Conservation (phyloP, 2,113 vertebrate genomes). For the Strix uralensis region DNA sequence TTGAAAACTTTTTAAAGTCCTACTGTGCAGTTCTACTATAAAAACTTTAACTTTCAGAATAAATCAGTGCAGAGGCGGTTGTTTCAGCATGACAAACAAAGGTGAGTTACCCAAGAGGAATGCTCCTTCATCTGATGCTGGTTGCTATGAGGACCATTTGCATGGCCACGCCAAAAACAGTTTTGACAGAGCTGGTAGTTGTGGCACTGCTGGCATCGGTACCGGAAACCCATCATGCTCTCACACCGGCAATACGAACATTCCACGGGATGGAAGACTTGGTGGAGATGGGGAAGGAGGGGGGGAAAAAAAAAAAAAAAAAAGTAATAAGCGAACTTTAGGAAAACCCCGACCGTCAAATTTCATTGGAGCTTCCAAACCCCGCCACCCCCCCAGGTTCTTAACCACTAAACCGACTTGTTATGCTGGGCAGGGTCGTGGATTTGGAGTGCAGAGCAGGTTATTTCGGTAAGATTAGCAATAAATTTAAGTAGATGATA, state of each 20-base stretch:
- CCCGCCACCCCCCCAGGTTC: neutral
- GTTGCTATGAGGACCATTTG: slow-evolving; percentile 94
- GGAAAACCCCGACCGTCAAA: neutral
- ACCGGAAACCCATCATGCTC: slow-evolving; percentile 99
- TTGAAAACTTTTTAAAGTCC: neutral
- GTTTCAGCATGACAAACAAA: neutral
- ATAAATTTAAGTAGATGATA: neutral
- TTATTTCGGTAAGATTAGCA: neutral
- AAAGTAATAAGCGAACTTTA: neutral
- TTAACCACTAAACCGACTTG: neutral
- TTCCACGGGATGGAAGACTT: slow-evolving; percentile 97
- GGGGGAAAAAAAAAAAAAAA: too few relatives aligned
- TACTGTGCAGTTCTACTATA: neutral
- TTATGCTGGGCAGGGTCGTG: neutral
- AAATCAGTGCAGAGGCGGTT: fast-evolving
- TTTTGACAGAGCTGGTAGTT: slow-evolving; percentile 97
- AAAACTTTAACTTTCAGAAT: fast-evolving
- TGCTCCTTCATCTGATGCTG: slow-evolving; percentile 99
- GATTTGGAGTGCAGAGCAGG: neutral
- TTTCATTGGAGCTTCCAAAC: neutral
- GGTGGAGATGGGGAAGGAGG: neutral
- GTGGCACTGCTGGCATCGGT: slow-evolving; percentile 98
- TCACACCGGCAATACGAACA: slow-evolving; percentile 95
- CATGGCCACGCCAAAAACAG: slow-evolving; percentile 97
- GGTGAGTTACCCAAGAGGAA: slow-evolving; percentile 88